Conservation (phyloP, 1,140 invertebrate species). For the Hyles vespertilio region DNA sequence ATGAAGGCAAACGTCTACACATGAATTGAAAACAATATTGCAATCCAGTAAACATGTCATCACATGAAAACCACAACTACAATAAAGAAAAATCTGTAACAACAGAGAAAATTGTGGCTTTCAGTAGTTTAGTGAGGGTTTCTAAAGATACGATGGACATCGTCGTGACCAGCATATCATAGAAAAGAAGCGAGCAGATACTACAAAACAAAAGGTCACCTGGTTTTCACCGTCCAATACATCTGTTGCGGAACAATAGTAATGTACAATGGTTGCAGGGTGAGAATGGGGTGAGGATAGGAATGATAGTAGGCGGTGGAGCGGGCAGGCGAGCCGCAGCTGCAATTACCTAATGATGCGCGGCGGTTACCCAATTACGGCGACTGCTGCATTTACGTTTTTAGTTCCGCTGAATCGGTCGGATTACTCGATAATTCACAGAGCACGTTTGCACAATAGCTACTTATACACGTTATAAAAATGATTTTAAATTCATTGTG, state of each 20-base stretch:
- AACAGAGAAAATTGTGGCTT: no score
- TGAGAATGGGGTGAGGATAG: slow-evolving; percentile 8
- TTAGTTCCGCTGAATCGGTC: slow-evolving; percentile 46
- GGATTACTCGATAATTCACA: slow-evolving; percentile 26
- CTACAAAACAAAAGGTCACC: no score
- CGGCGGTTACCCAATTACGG: slow-evolving; percentile 59
- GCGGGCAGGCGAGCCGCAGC: slow-evolving; percentile 33
- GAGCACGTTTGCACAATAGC: slow-evolving; percentile 20
- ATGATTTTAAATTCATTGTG: not conserved
- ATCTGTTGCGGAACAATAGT: not conserved
- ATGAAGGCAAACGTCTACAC: no score
- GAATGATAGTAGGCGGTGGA: slow-evolving; percentile 14
- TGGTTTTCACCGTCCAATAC: no score
- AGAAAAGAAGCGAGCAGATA: no score
- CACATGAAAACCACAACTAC: not conserved
- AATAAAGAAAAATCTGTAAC: no score
- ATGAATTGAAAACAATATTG: no score
- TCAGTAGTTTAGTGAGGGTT: no score
- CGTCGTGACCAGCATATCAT: no score
- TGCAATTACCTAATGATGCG: slow-evolving; percentile 67
- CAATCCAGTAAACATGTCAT: not conserved
- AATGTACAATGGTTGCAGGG: slow-evolving; percentile 1
- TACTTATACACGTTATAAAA: slow-evolving; percentile 3
- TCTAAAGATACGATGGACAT: no score
- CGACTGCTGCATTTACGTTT: slow-evolving; percentile 51